Conservation (phyloP, 2,797 vertebrate species). For the Setipinna tenuifilis region DNA sequence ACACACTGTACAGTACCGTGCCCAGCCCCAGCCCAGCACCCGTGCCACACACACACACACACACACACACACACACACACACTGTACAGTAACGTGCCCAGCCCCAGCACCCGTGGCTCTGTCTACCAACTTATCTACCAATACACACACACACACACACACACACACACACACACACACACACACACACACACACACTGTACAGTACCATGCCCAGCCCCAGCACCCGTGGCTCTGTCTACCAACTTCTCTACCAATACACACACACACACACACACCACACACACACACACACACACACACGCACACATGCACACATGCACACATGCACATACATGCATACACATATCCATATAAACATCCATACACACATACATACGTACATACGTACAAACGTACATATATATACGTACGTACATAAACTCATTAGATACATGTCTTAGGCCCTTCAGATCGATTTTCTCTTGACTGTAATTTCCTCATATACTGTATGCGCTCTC, state of each 20-base stretch:
- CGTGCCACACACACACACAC: not conserved
- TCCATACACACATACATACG: not conserved
- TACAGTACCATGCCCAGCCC: too few species aligned
- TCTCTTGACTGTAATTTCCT: conserved; percentile 44
- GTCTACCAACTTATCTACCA: too few species aligned
- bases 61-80: not conserved
- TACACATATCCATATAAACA: not conserved
- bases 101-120: too few species aligned
- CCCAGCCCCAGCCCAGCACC: not conserved
- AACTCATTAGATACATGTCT: conserved; percentile 33
- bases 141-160: too few species aligned
- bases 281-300: not conserved
- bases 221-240: too few species aligned
- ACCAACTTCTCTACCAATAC: too few species aligned
- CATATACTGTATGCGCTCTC: conserved; percentile 23
- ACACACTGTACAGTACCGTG: too few species aligned
- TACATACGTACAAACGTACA: not conserved
- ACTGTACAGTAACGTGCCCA: too few species aligned
- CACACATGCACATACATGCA: not conserved
- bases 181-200: too few species aligned
- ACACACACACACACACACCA: not conserved
- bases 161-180: too few species aligned
- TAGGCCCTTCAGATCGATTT: conserved; percentile 44
- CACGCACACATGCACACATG: not conserved
- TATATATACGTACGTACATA: not conserved